phyloP scores from a whole-genome alignment of 2,888 invertebrate genomes.

The Fissipunctia ypsillon region DNA sequence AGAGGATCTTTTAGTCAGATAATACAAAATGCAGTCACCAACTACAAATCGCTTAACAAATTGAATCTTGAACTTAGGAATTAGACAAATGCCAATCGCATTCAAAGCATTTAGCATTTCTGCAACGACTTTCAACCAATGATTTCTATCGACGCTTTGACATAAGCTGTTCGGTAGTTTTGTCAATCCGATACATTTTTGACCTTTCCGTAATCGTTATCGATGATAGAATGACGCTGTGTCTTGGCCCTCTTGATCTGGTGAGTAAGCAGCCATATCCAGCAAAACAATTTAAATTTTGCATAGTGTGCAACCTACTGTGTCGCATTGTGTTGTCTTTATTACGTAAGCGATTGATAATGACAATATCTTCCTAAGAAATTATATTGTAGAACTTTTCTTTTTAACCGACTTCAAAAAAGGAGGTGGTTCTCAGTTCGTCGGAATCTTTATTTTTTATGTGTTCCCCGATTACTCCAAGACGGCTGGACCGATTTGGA shows the following conservation, averaged over 20 bases:
- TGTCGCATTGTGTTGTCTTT: neutral
- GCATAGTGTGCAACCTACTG: neutral
- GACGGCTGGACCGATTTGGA: no score
- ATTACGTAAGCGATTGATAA: neutral
- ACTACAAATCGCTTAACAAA: neutral
- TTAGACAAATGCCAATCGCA: no score
- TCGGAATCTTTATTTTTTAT: no score
- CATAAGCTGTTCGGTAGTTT: no score
- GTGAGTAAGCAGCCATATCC: neutral
- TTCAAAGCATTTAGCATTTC: no score
- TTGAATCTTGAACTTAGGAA: neutral
- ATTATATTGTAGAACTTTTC: neutral
- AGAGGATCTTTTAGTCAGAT: neutral
- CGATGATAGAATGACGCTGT: neutral
- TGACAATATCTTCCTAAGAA: neutral
- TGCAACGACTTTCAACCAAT: neutral
- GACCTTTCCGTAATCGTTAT: neutral
- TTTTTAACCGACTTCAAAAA: neutral
- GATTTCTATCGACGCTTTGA: no score
- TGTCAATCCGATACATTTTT: neutral
- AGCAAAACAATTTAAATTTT: neutral
- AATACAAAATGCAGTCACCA: neutral
- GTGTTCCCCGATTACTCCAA: no score
- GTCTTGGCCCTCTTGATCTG: neutral
- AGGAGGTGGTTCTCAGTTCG: no score